phyloP scores from a whole-genome alignment of 2,113 vertebrate genomes.

The Bostrychus sinensis region DNA sequence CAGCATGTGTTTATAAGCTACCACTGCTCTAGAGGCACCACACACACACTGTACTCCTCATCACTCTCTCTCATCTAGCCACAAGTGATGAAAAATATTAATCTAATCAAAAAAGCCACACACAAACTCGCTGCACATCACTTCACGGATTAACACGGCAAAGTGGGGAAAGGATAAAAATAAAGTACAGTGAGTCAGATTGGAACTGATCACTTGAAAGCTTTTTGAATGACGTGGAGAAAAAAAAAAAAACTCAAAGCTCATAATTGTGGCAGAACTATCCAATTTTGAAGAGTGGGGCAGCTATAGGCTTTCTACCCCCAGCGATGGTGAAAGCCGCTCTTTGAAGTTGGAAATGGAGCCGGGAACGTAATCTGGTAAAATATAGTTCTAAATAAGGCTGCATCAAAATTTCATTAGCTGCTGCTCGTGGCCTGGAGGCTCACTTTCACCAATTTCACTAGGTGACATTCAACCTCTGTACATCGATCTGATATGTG shows the following conservation, averaged over 20 bases:
- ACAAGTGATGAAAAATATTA: slow-evolving; percentile 48
- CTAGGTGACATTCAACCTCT: slow-evolving; percentile 60
- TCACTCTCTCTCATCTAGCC: slow-evolving; percentile 31
- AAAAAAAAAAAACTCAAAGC: background rate
- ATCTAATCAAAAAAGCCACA: slow-evolving; percentile 52
- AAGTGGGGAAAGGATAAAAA: slow-evolving; percentile 38
- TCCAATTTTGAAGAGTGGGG: slow-evolving; percentile 14
- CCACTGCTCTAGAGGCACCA: slow-evolving; percentile 11
- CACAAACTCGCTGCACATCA: slow-evolving; percentile 28
- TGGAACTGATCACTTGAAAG: slow-evolving; percentile 45
- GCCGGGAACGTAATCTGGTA: slow-evolving; percentile 73
- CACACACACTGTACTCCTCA: background rate
- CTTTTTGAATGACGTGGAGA: slow-evolving; percentile 19
- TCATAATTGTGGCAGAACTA: slow-evolving; percentile 16
- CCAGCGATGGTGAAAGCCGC: slow-evolving; percentile 63
- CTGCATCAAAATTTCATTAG: slow-evolving; percentile 76
- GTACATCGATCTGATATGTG: slow-evolving; percentile 49
- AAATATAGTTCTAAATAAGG: slow-evolving; percentile 74
- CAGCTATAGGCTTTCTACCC: slow-evolving; percentile 28
- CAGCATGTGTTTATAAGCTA: slow-evolving; percentile 30
- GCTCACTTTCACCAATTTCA: slow-evolving; percentile 67
- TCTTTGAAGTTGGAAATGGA: slow-evolving; percentile 75
- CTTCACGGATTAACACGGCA: slow-evolving; percentile 51
- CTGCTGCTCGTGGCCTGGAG: slow-evolving; percentile 32
- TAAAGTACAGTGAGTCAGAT: slow-evolving; percentile 56